Conservation (phyloP, 2,888 invertebrate genomes). For the Dolichopus griseipennis region DNA sequence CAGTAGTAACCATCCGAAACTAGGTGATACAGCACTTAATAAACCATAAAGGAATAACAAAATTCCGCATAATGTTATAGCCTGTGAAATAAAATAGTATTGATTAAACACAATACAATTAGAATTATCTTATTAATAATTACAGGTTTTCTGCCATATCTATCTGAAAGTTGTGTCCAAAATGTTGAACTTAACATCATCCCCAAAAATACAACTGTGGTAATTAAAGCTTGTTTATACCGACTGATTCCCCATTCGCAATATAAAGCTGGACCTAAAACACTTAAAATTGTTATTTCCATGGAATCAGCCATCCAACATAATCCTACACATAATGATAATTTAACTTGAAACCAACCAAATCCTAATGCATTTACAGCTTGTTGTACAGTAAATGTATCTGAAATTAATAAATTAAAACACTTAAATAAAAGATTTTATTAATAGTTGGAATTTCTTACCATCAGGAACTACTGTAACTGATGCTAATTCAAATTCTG, state of each 20-base stretch:
- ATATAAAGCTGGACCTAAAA: conserved; percentile 84
- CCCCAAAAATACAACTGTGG: conserved; percentile 87
- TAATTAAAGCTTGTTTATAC: conserved; percentile 86
- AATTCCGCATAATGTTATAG: conserved; percentile 82
- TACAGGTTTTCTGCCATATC: conserved; percentile 81
- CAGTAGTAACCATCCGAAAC: conserved; percentile 81
- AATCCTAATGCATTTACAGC: conserved; percentile 80
- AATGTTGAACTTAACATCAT: conserved; percentile 96
- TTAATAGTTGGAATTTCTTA: conserved; percentile 31
- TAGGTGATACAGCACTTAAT: conserved; percentile 82
- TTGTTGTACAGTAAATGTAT: conserved; percentile 78
- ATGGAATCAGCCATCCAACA: conserved; percentile 98
- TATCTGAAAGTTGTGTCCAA: conserved; percentile 91
- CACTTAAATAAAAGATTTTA: conserved; percentile 9
- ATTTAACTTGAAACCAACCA: conserved; percentile 81
- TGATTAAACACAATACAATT: not conserved
- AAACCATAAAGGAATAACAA: conserved; percentile 85
- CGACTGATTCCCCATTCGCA: conserved; percentile 86
- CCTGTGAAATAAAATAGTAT: conserved; percentile 47
- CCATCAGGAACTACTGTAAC: conserved; percentile 60
- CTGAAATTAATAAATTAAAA: conserved; percentile 45
- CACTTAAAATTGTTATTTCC: conserved; percentile 96
- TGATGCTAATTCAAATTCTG: conserved; percentile 55
- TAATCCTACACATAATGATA: conserved; percentile 74
- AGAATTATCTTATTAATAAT: conserved; percentile 32